Base-by-base conservation (phyloP, 2,113 vertebrate genomes). In the Bubalus kerabau region DNA sequence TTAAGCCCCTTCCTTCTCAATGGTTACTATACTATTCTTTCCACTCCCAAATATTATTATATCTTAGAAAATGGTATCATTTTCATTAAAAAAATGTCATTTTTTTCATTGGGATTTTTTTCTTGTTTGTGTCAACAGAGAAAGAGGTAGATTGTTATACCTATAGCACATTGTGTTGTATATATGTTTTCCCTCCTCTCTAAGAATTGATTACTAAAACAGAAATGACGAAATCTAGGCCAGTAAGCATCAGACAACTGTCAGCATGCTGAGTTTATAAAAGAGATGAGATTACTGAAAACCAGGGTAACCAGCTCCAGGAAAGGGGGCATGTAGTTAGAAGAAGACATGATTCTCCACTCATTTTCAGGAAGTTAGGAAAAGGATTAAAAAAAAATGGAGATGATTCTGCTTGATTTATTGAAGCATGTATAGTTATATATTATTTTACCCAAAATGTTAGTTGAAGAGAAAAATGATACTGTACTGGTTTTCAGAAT, bases 161-260 rank as follows among this genome's bases (percentile, higher is more conserved):
- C 36, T 78, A 10, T 88, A 62, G 50, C 32, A 57, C 14, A 71
- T 52, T 95, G 64, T 64, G 76, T n/a, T 60, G 16, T 13, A 48
- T n/a, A 14, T 54, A 64, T 76, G 36, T 86, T 91, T 80, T 74
- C 57, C 48, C 21, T 74, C 54, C 48, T 80, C 86, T 83, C 36
- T 90, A 94, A 80, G 62, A 97, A 89, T 80, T 87, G 87, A 36
- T 91, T 90, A 90, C 59, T 89, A 60, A n/a, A 43, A 82, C 40
- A 82, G 40, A 86, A 81, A 76, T 82, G n/a, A 82, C 54, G 60
- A 86, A n/a, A 95, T 97, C 56, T 91, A 93, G 92, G 76, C 90
- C 95, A 90, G 43, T 54, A 74, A 85, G 30, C 87, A 94, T 83
- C 78, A 28, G 30, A 50, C 93, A 43, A 3, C 87, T 67, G 11